A percentile compares a stretch with the other conserved stretches of the same genome.
Conservation (phyloP, 2,113 vertebrate species). For the Sigmodon hispidus region DNA sequence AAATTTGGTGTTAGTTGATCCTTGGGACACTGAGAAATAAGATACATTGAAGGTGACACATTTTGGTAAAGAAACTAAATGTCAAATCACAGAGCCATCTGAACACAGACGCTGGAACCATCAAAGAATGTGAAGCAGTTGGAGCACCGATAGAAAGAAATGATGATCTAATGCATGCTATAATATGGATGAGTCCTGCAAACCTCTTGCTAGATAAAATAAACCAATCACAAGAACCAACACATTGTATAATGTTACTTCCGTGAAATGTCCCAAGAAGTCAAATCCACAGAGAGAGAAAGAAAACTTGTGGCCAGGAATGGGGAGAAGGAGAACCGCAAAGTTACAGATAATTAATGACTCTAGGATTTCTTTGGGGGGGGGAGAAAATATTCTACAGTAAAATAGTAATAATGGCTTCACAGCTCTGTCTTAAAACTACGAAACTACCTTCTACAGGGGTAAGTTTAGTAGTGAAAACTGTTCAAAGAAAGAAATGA, state of each 20-base stretch:
- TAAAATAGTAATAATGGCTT: not conserved
- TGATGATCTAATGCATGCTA: not conserved
- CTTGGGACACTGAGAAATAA: not conserved
- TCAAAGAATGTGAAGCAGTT: not conserved
- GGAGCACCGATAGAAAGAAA: not conserved
- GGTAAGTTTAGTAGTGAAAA: not conserved
- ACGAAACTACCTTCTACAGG: not conserved
- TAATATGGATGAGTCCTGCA: not conserved
- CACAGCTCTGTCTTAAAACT: not conserved
- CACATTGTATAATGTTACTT: not conserved
- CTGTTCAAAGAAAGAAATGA: not conserved
- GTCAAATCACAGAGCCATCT: not conserved
- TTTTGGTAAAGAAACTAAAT: conserved; percentile 1
- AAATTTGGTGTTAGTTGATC: conserved; percentile 1
- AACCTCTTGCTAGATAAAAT: conserved; percentile 18
- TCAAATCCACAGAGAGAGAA: not conserved
- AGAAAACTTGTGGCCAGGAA: not conserved
- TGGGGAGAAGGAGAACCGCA: not conserved
- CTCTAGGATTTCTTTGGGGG: not conserved
- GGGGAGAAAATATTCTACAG: not conserved
- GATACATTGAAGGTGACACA: not conserved
- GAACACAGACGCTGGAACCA: not conserved
- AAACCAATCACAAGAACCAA: not conserved
- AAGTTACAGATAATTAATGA: not conserved
- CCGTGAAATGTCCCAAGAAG: not conserved